Evolutionary conservation across 1,140 invertebrate genomes (phyloP), one percentile per base, ranked within the genome.

Genomic region (Pseudachorutes palmiensis): DNA sequence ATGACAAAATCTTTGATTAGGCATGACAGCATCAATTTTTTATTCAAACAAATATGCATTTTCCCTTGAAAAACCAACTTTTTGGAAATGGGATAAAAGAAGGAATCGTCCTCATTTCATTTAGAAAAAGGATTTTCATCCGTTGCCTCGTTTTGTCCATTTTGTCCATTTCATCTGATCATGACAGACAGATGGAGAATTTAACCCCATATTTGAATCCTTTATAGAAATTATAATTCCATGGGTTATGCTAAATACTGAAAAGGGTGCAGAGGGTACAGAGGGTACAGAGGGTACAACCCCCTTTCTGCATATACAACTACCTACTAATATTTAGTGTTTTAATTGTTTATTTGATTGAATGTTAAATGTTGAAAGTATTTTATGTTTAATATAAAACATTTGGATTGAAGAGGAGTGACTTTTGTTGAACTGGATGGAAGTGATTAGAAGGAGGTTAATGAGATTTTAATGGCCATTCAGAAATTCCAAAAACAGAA

Each of bases 1-100:
- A 73, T 73, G 69, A 73, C 72, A 73, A 73, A 73, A 73, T 73
- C 69, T 69, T 70, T 73, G 72, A 73, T 73, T 73, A 73, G 70
- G 51, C 72, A 69, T 73, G 72, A 73, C 72, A 73, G 67, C 45
- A 16, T 63, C 61, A 63, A 19, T 45, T 63, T 63, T 63, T 61
- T 14, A 55, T 55, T 55, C 9, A n/a, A 60, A 28, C 5, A 28
- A 60, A 60, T 9, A 29, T 62, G 31, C 2, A 31, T 62, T 62
- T 62, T 31, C 29, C 19, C 16, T n/a, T 29, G 59, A 19, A 61
- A 3, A 14, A 19, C 19, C 36, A 19, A 55, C 24, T 55, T 55
- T 3, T 55, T 26, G 36, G 36, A 45, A 45, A 45, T 45, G 9
- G 9, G 19, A 45, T 45, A 45, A 45, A 45, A 45, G 19, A n/a